Evolutionary conservation across 2,113 vertebrate species (phyloP), one percentile per base, ranked within the genome.

Genomic region (Anseranas semipalmata): DNA sequence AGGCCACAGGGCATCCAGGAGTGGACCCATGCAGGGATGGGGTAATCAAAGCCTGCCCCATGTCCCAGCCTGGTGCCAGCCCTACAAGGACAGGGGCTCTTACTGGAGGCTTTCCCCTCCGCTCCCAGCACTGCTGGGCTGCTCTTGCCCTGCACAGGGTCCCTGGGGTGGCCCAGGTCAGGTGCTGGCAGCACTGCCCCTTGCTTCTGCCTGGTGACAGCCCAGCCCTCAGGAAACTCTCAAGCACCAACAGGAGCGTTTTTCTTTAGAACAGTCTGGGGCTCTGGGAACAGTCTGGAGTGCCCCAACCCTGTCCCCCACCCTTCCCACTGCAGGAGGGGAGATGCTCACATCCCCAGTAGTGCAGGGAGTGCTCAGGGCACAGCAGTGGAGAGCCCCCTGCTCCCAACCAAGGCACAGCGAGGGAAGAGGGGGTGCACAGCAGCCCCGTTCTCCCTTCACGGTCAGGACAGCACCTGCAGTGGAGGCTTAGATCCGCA

Each of bases 401-500:
- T 28, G 24, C 22, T 55, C 35, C 33, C 46, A 25, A 20, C 15
- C 25, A 9, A 14, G 11, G 33, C 32, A 12, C 12, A 5, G 19
- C 20, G 33, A 30, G 11, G 24, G 24, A 15, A 1, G 3, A 6
- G 12, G 20, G 43, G 28, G 15, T 32, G 48, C 35, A 3, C 20
- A 21, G 35, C 20, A 24, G 16, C 14, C 33, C 35, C 13, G 14
- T 13, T 7, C 22, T 72, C 32, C 48, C 25, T 15, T 25, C 3
- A 19, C 48, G 9, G 3, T 24, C 0, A 33, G 76, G 52, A 25
- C 46, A 8, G 11, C 30, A 10, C 14, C 1, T 0, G 14, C 62
- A 62, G 15, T 4, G 0, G 24, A 13, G 53, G 7, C n/a, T 25
- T 1, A 56, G 0, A 37, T 5, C 41, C 13, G 24, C 35, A 11